These are phyloP conservation scores for Cyclura pinguis DNA, from an alignment of 2,797 vertebrate species.

Conservation along the genomic window DNA sequence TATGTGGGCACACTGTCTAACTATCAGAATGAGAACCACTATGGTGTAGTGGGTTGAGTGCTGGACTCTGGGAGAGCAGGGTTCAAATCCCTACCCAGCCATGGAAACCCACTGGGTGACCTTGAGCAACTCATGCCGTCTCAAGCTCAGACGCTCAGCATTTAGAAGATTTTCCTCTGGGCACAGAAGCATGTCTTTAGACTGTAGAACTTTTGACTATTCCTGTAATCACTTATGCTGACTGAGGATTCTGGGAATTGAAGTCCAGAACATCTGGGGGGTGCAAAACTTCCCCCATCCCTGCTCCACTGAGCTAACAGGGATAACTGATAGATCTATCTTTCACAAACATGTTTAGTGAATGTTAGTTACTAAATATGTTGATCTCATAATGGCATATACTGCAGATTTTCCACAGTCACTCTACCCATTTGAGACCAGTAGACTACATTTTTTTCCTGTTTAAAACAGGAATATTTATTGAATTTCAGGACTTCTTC, in stretches of 20 bases:
- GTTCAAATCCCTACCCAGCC: no score
- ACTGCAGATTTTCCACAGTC: background rate
- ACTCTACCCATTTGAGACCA: background rate
- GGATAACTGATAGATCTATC: background rate
- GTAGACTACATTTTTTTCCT: background rate
- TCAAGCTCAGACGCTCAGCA: no score
- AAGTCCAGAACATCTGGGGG: background rate
- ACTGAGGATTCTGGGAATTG: background rate
- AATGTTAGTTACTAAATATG: background rate
- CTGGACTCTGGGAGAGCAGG: no score
- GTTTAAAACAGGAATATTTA: conserved; percentile 9
- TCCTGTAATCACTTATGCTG: background rate
- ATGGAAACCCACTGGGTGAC: no score
- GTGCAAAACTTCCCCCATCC: background rate
- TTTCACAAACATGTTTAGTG: background rate
- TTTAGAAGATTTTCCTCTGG: no score
- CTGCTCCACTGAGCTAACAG: background rate
- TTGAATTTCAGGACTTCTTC: no score
- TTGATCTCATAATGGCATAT: background rate
- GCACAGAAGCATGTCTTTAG: no score
- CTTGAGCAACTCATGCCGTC: no score
- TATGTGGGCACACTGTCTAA: background rate
- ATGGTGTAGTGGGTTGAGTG: no score
- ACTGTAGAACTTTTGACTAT: no score
- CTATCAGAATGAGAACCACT: no score